Evolutionary conservation across 2,113 vertebrate genomes (phyloP).

Genomic region (Nyctereutes procyonoides): DNA sequence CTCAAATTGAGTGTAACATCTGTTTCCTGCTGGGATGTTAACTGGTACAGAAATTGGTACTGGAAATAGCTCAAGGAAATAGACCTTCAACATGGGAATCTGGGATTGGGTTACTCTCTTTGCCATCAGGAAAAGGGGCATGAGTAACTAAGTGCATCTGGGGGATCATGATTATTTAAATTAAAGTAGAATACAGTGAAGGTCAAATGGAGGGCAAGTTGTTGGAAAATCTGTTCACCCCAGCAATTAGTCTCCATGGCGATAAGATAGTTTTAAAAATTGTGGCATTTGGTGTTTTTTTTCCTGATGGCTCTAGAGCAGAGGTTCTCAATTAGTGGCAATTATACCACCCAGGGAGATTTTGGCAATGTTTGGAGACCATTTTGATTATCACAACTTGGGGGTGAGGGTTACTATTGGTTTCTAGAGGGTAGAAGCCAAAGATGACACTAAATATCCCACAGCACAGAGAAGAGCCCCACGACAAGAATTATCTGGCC

Average conservation of each 20-base stretch:
- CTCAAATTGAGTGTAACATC: constrained; percentile 52
- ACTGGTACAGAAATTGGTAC: constrained; percentile 38
- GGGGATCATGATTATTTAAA: not conserved
- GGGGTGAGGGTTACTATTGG: not conserved
- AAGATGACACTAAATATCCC: not conserved
- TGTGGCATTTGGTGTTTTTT: not conserved
- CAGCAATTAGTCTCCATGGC: not conserved
- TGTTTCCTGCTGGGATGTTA: constrained; percentile 68
- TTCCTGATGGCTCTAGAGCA: not conserved
- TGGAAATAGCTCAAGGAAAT: constrained; percentile 57
- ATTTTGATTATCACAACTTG: not conserved
- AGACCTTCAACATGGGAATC: not conserved
- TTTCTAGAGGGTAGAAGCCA: not conserved
- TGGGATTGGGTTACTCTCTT: not conserved
- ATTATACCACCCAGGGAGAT: not conserved
- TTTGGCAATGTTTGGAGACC: not conserved
- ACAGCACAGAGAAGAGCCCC: not conserved
- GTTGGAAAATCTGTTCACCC: not conserved
- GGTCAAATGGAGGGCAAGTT: not conserved
- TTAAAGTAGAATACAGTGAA: not conserved
- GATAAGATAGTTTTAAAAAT: not conserved
- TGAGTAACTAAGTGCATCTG: not conserved
- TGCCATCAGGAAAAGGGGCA: not conserved
- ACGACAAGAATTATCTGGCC: not conserved
- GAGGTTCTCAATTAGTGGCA: not conserved